phyloP scores from a whole-genome alignment of 2,797 vertebrate species.

The Taenioides sp. region DNA sequence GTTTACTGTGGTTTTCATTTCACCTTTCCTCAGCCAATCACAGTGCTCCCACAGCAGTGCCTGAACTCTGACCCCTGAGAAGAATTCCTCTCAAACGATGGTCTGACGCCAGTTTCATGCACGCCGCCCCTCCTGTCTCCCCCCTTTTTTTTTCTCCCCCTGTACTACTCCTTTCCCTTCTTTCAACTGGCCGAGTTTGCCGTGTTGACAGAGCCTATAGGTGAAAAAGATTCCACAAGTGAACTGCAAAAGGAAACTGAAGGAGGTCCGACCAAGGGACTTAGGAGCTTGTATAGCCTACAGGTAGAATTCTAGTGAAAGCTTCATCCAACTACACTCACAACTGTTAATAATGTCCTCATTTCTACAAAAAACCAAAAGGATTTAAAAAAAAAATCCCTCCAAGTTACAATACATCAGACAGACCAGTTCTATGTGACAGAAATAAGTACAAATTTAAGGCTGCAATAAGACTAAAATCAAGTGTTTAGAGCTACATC shows the following conservation, averaged over 20 bases:
- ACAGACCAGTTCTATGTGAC: not conserved
- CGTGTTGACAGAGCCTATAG: slow-evolving; percentile 62
- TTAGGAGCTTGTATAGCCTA: not conserved
- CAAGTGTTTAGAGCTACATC: not conserved
- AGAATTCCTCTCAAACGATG: slow-evolving; percentile 77
- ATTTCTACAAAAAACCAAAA: too few relatives aligned
- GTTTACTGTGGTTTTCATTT: slow-evolving; percentile 99
- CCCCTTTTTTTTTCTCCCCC: slow-evolving; percentile 26
- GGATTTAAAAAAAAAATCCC: not conserved
- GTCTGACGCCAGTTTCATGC: slow-evolving; percentile 71
- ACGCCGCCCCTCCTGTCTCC: slow-evolving; percentile 47
- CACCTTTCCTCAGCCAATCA: slow-evolving; percentile 97
- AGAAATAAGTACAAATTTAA: not conserved
- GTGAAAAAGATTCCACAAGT: slow-evolving; percentile 56
- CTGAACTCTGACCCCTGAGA: slow-evolving; percentile 85
- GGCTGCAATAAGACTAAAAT: not conserved
- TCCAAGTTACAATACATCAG: not conserved
- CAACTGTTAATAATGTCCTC: too few relatives aligned
- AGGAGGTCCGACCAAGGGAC: not conserved
- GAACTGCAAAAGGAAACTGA: slow-evolving; percentile 34
- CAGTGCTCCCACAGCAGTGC: slow-evolving; percentile 67
- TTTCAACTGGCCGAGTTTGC: slow-evolving; percentile 56
- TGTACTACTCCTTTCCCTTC: slow-evolving; percentile 63
- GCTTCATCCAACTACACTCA: not conserved
- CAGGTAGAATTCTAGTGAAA: not conserved